Evolutionary conservation across 2,797 vertebrate genomes (phyloP).

Genomic region (Natrix natrix): DNA sequence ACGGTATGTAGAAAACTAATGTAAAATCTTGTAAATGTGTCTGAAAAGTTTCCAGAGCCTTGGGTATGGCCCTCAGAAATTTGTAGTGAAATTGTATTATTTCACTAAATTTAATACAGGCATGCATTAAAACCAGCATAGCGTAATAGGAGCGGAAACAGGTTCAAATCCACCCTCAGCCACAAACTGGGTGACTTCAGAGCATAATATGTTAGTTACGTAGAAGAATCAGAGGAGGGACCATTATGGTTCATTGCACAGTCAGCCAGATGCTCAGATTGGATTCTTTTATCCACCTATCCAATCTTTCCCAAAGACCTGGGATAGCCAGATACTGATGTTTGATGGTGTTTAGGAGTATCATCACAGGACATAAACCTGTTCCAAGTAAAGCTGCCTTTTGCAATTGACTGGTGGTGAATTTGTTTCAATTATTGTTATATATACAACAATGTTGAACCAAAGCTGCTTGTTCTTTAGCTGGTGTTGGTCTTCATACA

Average conservation of each 20-base stretch:
- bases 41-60: neutral
- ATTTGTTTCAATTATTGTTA: neutral
- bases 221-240: neutral
- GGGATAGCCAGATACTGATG: neutral
- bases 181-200: neutral
- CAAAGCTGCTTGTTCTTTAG: too few species aligned
- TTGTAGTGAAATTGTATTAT: neutral
- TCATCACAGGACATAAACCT: neutral
- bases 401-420: neutral
- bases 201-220: neutral
- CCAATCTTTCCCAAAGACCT: neutral
- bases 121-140: neutral
- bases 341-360: neutral
- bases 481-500: too few species aligned
- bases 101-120: neutral
- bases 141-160: neutral
- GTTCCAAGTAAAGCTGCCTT: neutral
- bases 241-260: neutral
- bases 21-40: neutral
- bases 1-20: neutral
- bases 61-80: neutral
- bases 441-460: too few species aligned
- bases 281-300: neutral
- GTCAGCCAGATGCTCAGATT: neutral
- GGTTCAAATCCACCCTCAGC: neutral